phyloP scores from a whole-genome alignment of 2,113 vertebrate genomes.

The Tachysurus fulvidraco region DNA sequence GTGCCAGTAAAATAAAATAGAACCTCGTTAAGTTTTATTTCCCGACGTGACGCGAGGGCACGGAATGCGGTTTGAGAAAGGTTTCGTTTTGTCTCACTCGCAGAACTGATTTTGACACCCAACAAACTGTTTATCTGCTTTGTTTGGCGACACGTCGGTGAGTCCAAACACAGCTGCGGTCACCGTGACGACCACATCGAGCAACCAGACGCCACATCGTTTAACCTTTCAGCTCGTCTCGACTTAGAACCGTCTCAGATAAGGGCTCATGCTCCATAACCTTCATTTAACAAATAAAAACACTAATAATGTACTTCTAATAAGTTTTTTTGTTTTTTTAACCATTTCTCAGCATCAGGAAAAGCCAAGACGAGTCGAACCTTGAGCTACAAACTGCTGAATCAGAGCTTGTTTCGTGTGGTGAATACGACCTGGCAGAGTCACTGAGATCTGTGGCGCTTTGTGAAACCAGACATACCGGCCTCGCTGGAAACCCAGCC shows the following conservation, averaged over 20 bases:
- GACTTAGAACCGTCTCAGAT: background rate
- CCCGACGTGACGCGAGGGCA: background rate
- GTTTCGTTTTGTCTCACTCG: conserved; percentile 57
- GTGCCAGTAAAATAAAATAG: background rate
- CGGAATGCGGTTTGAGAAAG: conserved; percentile 28
- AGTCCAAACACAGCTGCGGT: conserved; percentile 69
- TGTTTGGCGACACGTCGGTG: conserved; percentile 56
- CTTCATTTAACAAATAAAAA: background rate
- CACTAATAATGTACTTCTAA: background rate
- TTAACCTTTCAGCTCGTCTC: background rate
- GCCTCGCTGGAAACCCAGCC: conserved; percentile 56
- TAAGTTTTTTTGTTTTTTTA: background rate
- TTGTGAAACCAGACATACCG: conserved; percentile 66
- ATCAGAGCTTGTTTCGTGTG: background rate
- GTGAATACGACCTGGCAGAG: background rate
- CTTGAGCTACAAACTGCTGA: background rate
- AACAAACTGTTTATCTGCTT: conserved; percentile 55
- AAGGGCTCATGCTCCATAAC: background rate
- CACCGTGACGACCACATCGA: background rate
- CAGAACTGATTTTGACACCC: conserved; percentile 57
- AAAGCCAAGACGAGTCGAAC: background rate
- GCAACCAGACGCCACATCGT: background rate
- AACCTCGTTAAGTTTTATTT: background rate
- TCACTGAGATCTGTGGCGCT: background rate
- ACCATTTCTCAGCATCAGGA: background rate